Conservation (phyloP, 2,113 vertebrate genomes). For the Dromiciops gliroides region DNA sequence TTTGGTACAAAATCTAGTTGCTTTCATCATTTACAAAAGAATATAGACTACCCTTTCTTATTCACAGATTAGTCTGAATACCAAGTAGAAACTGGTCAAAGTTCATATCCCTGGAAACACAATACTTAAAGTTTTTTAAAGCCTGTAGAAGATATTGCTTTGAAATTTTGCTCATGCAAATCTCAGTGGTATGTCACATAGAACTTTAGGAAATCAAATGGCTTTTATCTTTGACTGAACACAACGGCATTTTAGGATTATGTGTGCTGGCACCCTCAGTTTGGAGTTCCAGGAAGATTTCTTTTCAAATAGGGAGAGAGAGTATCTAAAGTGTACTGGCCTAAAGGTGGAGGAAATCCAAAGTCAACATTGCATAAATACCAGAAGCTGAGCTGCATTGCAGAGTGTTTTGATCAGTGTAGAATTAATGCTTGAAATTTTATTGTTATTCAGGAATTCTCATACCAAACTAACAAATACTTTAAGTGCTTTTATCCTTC, state of each 20-base stretch:
- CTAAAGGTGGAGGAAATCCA: constrained; percentile 49
- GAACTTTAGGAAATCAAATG: constrained; percentile 35
- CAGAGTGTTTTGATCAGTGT: constrained; percentile 49
- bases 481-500: constrained; percentile 32
- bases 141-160: neutral
- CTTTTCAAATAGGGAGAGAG: constrained; percentile 47
- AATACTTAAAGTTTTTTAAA: neutral
- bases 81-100: constrained; percentile 29
- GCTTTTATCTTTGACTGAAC: neutral
- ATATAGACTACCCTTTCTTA: neutral
- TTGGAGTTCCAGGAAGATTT: constrained; percentile 32
- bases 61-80: constrained; percentile 7
- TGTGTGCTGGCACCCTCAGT: constrained; percentile 45
- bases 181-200: neutral
- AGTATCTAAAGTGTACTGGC: constrained; percentile 50
- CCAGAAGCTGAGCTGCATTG: constrained; percentile 34
- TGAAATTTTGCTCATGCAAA: constrained; percentile 28
- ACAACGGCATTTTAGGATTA: constrained; percentile 20
- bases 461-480: constrained; percentile 22
- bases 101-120: constrained; percentile 17
- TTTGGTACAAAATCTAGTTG: constrained; percentile 29
- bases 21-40: constrained; percentile 39
- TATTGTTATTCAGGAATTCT: constrained; percentile 47
- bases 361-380: neutral
- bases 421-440: constrained; percentile 65